Evolutionary conservation across 1,140 invertebrate species (phyloP).

Genomic region (Drosophila kohkoa): DNA sequence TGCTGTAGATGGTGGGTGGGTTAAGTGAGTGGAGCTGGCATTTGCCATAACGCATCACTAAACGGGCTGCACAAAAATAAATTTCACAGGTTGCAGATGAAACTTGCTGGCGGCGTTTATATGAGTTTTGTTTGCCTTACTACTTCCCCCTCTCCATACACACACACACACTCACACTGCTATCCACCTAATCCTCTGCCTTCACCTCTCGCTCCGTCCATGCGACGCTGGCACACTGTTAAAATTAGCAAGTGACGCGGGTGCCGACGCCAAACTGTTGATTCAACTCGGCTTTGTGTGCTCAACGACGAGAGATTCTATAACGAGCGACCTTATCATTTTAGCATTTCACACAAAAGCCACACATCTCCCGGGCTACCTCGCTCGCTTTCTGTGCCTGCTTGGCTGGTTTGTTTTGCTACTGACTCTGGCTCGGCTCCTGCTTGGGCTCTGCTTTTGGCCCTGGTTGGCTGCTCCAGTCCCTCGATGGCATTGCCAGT

Average conservation of each 20-base stretch:
- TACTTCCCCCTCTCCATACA: not conserved
- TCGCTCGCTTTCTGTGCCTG: constrained; percentile 16
- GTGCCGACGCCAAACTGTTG: constrained; percentile 72
- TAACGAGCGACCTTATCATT: constrained; percentile 69
- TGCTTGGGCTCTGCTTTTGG: constrained; percentile 12
- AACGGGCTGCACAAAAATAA: constrained; percentile 72
- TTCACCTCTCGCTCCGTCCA: not conserved
- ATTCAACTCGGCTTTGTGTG: constrained; percentile 56
- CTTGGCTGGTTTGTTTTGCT: constrained; percentile 19
- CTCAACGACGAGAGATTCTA: constrained; percentile 38
- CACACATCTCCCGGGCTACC: constrained; percentile 33
- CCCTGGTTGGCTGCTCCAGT: constrained; percentile 14
- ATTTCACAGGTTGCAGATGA: constrained; percentile 69
- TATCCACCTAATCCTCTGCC: not conserved
- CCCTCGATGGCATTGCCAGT: constrained; percentile 14
- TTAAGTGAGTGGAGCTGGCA: constrained; percentile 15
- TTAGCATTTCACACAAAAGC: constrained; percentile 65
- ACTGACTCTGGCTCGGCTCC: constrained; percentile 1
- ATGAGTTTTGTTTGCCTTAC: constrained; percentile 19
- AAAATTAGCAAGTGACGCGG: constrained; percentile 71
- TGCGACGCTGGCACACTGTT: constrained; percentile 28
- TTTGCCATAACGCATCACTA: constrained; percentile 74
- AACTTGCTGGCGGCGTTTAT: constrained; percentile 48
- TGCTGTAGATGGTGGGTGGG: constrained; percentile 5
- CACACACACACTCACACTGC: not conserved